Evolutionary conservation across 2,113 vertebrate species (phyloP), one percentile per base, ranked within the genome.

Genomic region (Dipodomys ordii): DNA sequence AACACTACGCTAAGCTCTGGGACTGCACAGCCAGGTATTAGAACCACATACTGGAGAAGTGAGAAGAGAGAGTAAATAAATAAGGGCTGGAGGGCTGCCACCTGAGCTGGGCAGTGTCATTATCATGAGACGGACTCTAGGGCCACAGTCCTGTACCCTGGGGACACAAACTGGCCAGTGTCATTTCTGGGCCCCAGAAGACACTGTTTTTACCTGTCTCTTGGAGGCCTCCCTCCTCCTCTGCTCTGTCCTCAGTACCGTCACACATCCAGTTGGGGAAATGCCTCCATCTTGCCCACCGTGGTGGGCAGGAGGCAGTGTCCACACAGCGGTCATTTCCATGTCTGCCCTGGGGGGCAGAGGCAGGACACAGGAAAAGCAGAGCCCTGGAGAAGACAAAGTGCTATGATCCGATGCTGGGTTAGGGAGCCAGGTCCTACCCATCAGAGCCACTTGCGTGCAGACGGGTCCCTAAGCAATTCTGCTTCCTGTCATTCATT

Each of bases 121-220:
- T 28, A 35, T 7, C 30, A 28, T 22, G 32, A 60, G 20, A 30
- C 7, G 74, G 53, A 23, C 64, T 57, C 28, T n/a, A 11, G 22
- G 67, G 13, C 49, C 20, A 22, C 7, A 67, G 53, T 6, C n/a
- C 32, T 46, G 62, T 27, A 10, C 19, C 32, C 3, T 1, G 77
- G 65, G 10, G 46, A 4, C 27, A 8, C 7, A 15, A 6, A 3
- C 4, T 1, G 0, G 1, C 18, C 2, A 7, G 7, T 7, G 25
- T 49, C 13, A 18, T 44, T 9, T 20, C 60, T 20, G 46, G 65
- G 71, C 2, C 30, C 89, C 30, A 49, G 28, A 22, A n/a, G 23
- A 16, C 3, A 39, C 39, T 39, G 39, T 39, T 39, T 39, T 39
- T 39, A 39, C 39, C 39, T 39, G 39, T 39, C 39, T 39, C 39